Conservation (phyloP, 2,113 vertebrate species). For the Recurvirostra avosetta region DNA sequence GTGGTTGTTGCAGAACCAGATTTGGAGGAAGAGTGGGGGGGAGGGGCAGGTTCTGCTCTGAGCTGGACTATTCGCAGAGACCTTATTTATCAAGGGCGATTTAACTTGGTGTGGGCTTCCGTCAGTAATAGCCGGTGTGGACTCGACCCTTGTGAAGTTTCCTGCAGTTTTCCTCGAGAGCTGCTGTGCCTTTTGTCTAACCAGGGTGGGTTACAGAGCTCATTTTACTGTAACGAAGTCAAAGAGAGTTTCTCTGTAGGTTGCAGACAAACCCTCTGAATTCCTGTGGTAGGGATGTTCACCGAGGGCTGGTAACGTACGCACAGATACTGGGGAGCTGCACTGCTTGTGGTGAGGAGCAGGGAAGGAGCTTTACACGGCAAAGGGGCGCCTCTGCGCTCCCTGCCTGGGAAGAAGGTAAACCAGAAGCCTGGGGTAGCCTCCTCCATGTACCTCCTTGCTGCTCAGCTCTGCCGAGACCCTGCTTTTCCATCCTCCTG, state of each 20-base stretch:
- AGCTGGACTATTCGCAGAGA: not conserved
- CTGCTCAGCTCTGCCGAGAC: not conserved
- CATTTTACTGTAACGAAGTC: not conserved
- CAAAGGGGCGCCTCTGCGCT: not conserved
- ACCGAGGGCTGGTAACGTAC: rapidly evolving
- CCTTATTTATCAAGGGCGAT: not conserved
- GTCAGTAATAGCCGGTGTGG: not conserved
- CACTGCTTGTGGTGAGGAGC: not conserved
- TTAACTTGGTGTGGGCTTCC: not conserved
- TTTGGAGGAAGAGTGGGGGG: not conserved
- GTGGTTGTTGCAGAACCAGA: not conserved
- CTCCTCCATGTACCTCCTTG: not conserved
- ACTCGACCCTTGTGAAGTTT: not conserved
- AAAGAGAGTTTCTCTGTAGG: not conserved
- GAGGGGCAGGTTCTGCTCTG: not conserved
- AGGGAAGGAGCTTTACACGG: not conserved
- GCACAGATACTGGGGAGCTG: not conserved
- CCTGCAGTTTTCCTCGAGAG: not conserved
- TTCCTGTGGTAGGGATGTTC: not conserved
- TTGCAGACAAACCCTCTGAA: not conserved
- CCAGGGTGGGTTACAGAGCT: not conserved
- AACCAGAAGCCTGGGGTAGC: not conserved
- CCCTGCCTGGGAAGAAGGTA: not conserved
- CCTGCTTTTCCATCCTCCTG: not conserved
- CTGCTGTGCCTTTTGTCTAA: not conserved